Evolutionary conservation across 2,888 invertebrate species (phyloP).

Genomic region (Eudemis profundana): DNA sequence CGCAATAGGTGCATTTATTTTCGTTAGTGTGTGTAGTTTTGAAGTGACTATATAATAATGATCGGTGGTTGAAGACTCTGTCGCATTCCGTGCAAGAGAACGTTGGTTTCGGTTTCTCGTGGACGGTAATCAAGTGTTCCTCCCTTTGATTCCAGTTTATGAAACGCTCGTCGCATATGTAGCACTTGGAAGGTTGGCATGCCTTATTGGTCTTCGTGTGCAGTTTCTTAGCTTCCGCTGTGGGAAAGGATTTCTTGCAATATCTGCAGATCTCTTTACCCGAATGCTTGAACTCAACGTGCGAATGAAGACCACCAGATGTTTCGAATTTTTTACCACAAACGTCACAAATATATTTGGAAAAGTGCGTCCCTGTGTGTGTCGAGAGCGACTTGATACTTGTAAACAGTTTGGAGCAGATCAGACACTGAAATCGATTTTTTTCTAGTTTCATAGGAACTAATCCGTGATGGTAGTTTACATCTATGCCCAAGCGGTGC

Average conservation of each 20-base stretch:
- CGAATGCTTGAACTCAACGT: constrained; percentile 22
- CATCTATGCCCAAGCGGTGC: constrained; percentile 17
- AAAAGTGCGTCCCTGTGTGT: constrained; percentile 32
- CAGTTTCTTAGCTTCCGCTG: constrained; percentile 25
- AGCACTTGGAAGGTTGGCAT: constrained; percentile 38
- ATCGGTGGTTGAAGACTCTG: constrained; percentile 34
- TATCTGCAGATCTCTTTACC: constrained; percentile 26
- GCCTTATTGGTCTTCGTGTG: constrained; percentile 36
- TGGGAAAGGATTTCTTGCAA: constrained; percentile 39
- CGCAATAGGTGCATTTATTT: constrained; percentile 43
- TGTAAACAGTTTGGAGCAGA: constrained; percentile 25
- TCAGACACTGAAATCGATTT: constrained; percentile 23
- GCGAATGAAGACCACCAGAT: constrained; percentile 13
- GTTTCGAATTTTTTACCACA: constrained; percentile 47
- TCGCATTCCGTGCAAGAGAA: constrained; percentile 43
- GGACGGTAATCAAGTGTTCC: constrained; percentile 36
- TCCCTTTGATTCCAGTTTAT: constrained; percentile 21
- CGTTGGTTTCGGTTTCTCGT: constrained; percentile 30
- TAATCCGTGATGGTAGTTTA: constrained; percentile 23
- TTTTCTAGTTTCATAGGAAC: constrained; percentile 30
- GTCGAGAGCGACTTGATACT: constrained; percentile 26
- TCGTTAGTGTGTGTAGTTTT: constrained; percentile 41
- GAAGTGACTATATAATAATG: constrained; percentile 37
- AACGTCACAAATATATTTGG: constrained; percentile 36
- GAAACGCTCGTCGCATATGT: constrained; percentile 39